Evolutionary conservation across 2,888 invertebrate genomes (phyloP).

Genomic region (Caenorhabditis sinica): DNA sequence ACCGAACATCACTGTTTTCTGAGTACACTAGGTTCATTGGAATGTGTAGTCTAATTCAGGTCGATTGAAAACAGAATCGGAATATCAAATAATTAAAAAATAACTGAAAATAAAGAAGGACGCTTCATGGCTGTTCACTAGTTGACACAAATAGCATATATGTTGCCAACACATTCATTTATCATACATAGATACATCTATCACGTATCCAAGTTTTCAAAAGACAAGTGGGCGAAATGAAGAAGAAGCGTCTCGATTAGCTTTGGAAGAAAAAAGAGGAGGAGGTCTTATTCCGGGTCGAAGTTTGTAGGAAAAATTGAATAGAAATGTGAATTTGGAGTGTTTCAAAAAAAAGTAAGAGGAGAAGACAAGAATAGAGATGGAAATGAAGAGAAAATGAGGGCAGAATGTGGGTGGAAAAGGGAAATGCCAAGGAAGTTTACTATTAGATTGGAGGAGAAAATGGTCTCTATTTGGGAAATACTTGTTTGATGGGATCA

Average conservation of each 20-base stretch:
- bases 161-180: too few relatives aligned
- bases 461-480: slow-evolving; percentile 6
- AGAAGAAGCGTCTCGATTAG: slow-evolving; percentile 29
- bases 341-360: slow-evolving; percentile 12
- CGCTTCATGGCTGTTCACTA: too few relatives aligned
- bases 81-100: too few relatives aligned
- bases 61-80: too few relatives aligned
- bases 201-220: neutral
- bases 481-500: slow-evolving; percentile 10
- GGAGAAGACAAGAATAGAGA: slow-evolving; percentile 22
- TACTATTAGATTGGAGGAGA: slow-evolving; percentile 27
- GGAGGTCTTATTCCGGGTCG: neutral
- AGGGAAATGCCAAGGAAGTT: slow-evolving; percentile 36
- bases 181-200: too few relatives aligned
- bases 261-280: neutral
- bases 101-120: too few relatives aligned
- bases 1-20: too few relatives aligned
- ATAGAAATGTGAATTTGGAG: slow-evolving; percentile 40
- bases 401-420: slow-evolving; percentile 14
- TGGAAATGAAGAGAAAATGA: slow-evolving; percentile 30
- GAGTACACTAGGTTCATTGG: too few relatives aligned
- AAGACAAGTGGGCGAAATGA: neutral
- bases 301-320: slow-evolving; percentile 30
- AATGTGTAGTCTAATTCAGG: too few relatives aligned
- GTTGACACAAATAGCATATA: too few relatives aligned